phyloP scores from a whole-genome alignment of 2,113 vertebrate species.

The Heterocephalus glaber region DNA sequence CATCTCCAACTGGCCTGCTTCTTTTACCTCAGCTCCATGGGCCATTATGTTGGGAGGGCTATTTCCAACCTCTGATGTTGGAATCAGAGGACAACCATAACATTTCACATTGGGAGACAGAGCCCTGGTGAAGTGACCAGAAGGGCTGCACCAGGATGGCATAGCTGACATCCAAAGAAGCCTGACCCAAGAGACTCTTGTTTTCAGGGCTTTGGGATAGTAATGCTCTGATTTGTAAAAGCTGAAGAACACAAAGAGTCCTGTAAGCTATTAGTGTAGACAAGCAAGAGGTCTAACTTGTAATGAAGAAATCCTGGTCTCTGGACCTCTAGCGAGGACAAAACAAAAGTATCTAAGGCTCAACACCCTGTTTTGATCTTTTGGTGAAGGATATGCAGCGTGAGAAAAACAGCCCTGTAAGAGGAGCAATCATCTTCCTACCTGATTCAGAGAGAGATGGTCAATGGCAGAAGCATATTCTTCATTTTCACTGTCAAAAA shows the following conservation, averaged over 20 bases:
- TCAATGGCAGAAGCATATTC: slow-evolving; percentile 44
- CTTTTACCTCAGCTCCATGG: background rate
- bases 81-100: background rate
- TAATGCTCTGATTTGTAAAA: background rate
- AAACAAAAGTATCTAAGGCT: background rate
- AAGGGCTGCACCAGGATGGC: background rate
- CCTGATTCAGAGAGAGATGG: slow-evolving; percentile 69
- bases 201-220: background rate
- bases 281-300: background rate
- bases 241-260: background rate
- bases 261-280: background rate
- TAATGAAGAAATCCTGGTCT: background rate
- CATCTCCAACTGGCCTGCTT: background rate
- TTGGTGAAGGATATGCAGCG: background rate
- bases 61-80: background rate
- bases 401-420: background rate
- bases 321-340: background rate
- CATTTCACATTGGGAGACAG: background rate
- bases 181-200: background rate
- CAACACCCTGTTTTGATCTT: background rate
- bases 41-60: background rate
- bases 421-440: slow-evolving; percentile 26
- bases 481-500: slow-evolving; percentile 75
- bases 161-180: background rate
- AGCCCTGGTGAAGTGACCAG: background rate